These are phyloP conservation scores for Dromas ardeola DNA, from an alignment of 2,113 vertebrate genomes.

Conservation along the genomic window DNA sequence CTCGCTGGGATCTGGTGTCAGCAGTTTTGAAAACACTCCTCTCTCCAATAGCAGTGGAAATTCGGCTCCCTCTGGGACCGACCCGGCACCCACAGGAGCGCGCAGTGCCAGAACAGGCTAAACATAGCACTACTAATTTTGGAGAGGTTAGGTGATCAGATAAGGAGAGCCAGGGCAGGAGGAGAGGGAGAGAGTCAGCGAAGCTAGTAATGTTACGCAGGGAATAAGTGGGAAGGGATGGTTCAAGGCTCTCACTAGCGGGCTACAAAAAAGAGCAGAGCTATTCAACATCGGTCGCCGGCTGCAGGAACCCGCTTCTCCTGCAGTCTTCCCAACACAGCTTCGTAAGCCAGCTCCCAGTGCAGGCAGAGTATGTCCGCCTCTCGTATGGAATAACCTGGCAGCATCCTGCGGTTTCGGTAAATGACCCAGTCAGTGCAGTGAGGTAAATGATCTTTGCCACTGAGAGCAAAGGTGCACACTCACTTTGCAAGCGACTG, in stretches of 20 bases:
- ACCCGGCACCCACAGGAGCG: conserved; percentile 10
- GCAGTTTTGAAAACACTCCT: conserved; percentile 52
- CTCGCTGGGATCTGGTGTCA: conserved; percentile 53
- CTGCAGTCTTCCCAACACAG: background rate
- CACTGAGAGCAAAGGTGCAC: background rate
- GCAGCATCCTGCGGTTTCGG: background rate
- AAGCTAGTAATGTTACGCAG: background rate
- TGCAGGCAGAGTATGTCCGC: background rate
- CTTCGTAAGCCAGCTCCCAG: background rate
- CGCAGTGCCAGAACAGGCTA: background rate
- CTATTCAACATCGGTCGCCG: background rate
- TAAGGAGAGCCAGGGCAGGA: background rate
- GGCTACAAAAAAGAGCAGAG: background rate
- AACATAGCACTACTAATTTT: conserved; percentile 60
- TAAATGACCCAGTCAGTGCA: background rate
- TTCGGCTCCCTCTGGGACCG: background rate
- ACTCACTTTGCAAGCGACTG: background rate
- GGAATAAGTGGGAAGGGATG: background rate
- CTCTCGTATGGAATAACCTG: background rate
- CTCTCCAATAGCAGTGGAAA: conserved; percentile 50
- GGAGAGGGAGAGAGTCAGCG: background rate
- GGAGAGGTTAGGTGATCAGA: conserved; percentile 16
- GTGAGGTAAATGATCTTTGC: background rate
- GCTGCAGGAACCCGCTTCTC: background rate
- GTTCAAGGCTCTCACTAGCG: background rate